Evolutionary conservation across 2,888 invertebrate genomes (phyloP), one percentile per base, ranked within the genome.

Genomic region (Synergus umbraculus): DNA sequence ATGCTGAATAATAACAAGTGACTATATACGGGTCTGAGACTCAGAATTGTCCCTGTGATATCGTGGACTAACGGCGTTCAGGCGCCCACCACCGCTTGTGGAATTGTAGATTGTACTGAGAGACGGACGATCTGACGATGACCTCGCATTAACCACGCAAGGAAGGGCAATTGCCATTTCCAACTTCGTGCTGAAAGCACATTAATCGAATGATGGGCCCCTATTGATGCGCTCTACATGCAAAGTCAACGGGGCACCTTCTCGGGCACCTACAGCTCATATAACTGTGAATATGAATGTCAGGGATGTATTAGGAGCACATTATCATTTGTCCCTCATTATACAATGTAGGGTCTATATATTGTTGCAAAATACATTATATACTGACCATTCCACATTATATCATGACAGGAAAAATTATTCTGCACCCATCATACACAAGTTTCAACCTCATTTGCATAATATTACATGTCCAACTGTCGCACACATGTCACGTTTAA

Each of bases 161-260:
- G 64, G 43, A 66, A 66, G 66, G 66, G 44, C 66, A 66, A 43
- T 43, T 67, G 44, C 43, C 67, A 22, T 67, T 67, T 46, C 18
- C 44, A 44, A 18, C 67, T 67, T 67, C 67, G 67, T 67, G 67
- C 44, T 22, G 44, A 22, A 67, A 67, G 67, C 67, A 18, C 67
- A 67, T 67, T 67, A 67, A 67, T 67, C 67, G 67, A 67, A 67
- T 44, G 44, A 67, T 66, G 66, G 65, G 66, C 43, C 43, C 65
- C 65, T 37, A 9, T 18, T 12, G 22, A 43, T 44, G 18, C n/a
- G 44, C 44, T 67, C 67, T 67, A 67, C 22, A 67, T 67, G 44
- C 67, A 67, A 67, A 67, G 18, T 18, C 67, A 67, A 22, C 13
- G 54, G 54, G n/a, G 7, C n/a, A 54, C 54, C 67, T 67, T 29